Evolutionary conservation across 2,113 vertebrate genomes (phyloP).

Genomic region (Cercocebus atys): DNA sequence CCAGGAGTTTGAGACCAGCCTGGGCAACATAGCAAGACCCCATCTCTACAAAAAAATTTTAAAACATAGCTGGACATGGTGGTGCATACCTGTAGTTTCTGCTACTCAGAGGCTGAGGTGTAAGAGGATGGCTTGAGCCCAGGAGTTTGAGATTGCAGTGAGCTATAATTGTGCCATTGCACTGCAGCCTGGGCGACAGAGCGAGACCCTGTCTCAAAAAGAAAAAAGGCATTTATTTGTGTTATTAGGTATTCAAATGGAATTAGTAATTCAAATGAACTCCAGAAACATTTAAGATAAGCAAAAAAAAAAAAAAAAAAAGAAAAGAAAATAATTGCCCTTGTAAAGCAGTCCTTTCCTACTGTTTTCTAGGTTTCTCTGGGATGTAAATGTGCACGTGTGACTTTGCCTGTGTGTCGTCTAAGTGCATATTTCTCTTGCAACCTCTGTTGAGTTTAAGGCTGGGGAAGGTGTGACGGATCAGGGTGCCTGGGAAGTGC

Average conservation of each 20-base stretch:
- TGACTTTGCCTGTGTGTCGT: neutral
- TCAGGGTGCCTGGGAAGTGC: no score
- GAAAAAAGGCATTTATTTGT: neutral
- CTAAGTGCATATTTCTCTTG: neutral
- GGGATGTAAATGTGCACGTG: fast-evolving
- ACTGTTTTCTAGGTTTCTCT: neutral
- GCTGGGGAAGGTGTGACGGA: neutral
- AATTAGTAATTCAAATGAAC: neutral
- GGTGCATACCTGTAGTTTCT: no score
- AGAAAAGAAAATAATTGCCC: neutral
- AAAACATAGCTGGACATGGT: no score
- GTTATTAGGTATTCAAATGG: neutral
- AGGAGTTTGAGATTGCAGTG: no score
- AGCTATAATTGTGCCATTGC: no score
- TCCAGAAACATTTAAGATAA: neutral
- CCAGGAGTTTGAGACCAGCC: no score
- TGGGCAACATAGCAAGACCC: no score
- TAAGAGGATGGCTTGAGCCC: no score
- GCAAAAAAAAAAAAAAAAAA: neutral
- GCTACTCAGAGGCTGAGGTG: no score
- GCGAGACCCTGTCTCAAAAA: no score
- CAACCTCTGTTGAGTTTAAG: neutral
- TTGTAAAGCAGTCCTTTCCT: neutral
- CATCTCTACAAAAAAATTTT: no score
- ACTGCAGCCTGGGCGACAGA: no score